Evolutionary conservation across 2,113 vertebrate genomes (phyloP), one percentile per base, ranked within the genome.

Genomic region (Lampris incognitus): DNA sequence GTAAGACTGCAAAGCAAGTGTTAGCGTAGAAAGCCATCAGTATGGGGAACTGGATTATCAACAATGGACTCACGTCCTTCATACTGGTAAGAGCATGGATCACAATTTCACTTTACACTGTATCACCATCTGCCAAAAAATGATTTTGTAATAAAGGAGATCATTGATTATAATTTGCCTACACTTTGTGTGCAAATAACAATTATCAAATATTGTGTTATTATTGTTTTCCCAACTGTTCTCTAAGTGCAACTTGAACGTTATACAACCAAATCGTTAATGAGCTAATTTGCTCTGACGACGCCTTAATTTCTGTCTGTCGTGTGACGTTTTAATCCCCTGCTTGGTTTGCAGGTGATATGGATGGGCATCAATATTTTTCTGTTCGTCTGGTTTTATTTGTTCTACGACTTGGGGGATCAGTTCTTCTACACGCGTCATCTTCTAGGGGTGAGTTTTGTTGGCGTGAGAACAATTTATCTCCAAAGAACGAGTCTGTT

Each of bases 311-410:
- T 7, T 0, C 11, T 42, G 39, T 1, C 13, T 68, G 2, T 24
- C 24, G 24, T 24, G 24, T 24, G 24, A 24, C 24, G 24, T 24
- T n/a, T n/a, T n/a, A n/a, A n/a, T n/a, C n/a, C n/a, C n/a, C n/a
- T n/a, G n/a, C n/a, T n/a, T n/a, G 79, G 49, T 78, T 79, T 73
- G 2, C 90, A 98, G 96, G 89, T 92, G 57, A 89, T 92, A 68
- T 99, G 96, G 96, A 91, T 98, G 92, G 95, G 81, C 61, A 92
- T 98, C 90, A 98, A 98, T 82, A 88, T 95, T 71, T 97, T 96
- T 80, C 85, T 98, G 40, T 99, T 99, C 84, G 90, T 95, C 0
- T 89, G 91, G 73, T 95, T 89, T 74, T 98, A 96, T 84, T 58
- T 95, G 11, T 82, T 88, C 8, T 98, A 96, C 70, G 94, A 98